phyloP scores from a whole-genome alignment of 2,113 vertebrate species.

The Salvator merianae region DNA sequence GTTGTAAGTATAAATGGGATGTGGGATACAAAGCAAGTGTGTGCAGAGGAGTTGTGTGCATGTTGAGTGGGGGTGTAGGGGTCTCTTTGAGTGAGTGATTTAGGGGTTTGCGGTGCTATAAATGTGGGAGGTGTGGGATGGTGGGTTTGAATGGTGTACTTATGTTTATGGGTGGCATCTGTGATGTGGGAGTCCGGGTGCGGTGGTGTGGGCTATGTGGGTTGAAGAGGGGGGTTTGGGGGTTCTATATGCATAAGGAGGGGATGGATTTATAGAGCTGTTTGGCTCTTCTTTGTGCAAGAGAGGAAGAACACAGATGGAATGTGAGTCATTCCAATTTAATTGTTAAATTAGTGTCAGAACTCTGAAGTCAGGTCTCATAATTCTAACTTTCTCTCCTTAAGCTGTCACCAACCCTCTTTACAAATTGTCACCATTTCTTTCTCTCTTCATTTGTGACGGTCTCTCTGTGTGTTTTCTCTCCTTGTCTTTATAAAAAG shows the following conservation, averaged over 20 bases:
- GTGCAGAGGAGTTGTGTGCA: too few species aligned
- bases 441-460: constrained; percentile 28
- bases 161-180: too few species aligned
- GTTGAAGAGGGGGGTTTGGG: too few species aligned
- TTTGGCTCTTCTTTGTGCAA: neutral
- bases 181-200: too few species aligned
- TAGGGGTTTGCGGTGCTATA: too few species aligned
- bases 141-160: too few species aligned
- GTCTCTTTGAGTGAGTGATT: too few species aligned
- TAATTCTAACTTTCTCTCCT: neutral
- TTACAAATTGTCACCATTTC: constrained; percentile 23
- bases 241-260: too few species aligned
- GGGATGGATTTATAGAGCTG: neutral
- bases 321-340: neutral
- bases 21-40: neutral
- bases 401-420: neutral
- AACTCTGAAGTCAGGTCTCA: neutral
- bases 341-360: neutral
- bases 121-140: too few species aligned
- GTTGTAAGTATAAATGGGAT: neutral
- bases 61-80: too few species aligned
- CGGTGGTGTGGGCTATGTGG: too few species aligned
- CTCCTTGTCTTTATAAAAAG: constrained; percentile 32
- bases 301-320: neutral
- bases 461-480: neutral